Evolutionary conservation across 2,888 invertebrate species (phyloP).

Genomic region (Nesidiocoris tenuis): DNA sequence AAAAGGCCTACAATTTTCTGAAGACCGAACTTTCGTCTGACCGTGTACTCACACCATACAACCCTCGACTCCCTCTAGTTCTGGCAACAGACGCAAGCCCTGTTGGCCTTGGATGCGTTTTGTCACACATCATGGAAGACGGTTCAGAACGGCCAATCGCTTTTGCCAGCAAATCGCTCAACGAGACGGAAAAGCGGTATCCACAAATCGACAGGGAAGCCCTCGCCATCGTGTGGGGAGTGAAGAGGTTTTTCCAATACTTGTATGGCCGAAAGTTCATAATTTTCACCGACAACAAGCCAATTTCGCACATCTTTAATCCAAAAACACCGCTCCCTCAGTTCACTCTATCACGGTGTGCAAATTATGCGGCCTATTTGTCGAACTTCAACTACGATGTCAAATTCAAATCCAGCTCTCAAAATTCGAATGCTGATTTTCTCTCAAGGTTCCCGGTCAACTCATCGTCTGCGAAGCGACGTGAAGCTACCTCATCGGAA

Average conservation of each 20-base stretch:
- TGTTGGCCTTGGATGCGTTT: constrained; percentile 42
- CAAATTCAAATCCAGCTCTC: constrained; percentile 9
- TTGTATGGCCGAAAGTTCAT: constrained; percentile 54
- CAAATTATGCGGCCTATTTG: constrained; percentile 22
- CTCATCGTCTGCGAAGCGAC: too few relatives aligned
- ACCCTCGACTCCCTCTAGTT: too few relatives aligned
- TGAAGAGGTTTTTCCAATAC: constrained; percentile 55
- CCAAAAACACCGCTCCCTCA: constrained; percentile 17
- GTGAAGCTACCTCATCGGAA: too few relatives aligned
- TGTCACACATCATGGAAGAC: constrained; percentile 53
- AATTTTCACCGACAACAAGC: constrained; percentile 54
- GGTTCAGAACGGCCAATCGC: constrained; percentile 54
- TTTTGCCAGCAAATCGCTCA: constrained; percentile 53
- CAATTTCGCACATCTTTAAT: constrained; percentile 51
- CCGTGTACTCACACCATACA: constrained; percentile 49
- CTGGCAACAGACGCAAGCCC: constrained; percentile 51
- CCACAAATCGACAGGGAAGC: too few relatives aligned
- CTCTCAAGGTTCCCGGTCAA: too few relatives aligned
- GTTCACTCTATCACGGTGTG: constrained; percentile 22
- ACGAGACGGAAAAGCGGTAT: constrained; percentile 51
- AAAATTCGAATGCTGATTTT: constrained; percentile 21
- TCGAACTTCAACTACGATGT: constrained; percentile 21
- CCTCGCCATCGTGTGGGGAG: too few relatives aligned
- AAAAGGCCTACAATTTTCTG: constrained; percentile 50
- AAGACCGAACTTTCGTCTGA: constrained; percentile 50